Evolutionary conservation across 2,113 vertebrate genomes (phyloP).

Genomic region (Aegithalos caudatus): DNA sequence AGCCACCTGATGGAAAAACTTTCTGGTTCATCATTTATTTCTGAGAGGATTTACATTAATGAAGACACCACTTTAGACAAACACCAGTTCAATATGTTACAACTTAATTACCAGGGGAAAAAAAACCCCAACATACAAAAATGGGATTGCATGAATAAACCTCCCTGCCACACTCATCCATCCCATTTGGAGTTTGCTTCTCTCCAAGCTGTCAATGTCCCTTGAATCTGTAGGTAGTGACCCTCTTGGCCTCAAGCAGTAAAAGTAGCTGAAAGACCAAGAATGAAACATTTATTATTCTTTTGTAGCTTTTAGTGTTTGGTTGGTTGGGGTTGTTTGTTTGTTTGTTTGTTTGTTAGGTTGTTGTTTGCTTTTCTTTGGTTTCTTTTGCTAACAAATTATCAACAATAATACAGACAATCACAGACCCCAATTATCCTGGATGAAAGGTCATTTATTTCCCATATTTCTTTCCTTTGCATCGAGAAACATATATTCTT

Average conservation of each 20-base stretch:
- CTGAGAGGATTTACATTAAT: background rate
- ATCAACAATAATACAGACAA: background rate
- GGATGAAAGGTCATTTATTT: background rate
- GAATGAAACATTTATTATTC: background rate
- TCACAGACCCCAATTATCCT: background rate
- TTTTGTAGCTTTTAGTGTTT: background rate
- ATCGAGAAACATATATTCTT: background rate
- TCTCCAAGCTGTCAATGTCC: background rate
- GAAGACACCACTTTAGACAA: background rate
- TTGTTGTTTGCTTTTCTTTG: background rate
- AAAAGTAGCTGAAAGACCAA: background rate
- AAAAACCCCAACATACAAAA: background rate
- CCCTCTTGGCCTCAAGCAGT: background rate
- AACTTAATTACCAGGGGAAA: background rate
- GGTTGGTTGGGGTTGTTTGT: too few relatives aligned
- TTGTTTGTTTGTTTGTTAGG: background rate
- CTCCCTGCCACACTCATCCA: background rate
- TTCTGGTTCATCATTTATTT: background rate
- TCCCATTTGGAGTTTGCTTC: background rate
- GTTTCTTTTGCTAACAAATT: background rate
- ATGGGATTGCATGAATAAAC: background rate
- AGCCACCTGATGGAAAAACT: background rate
- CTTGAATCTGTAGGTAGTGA: background rate
- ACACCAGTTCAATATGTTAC: background rate
- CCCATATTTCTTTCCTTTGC: background rate